Conservation (phyloP, 35 echinoderm and acorn worm species). For the Diadema setosum region DNA sequence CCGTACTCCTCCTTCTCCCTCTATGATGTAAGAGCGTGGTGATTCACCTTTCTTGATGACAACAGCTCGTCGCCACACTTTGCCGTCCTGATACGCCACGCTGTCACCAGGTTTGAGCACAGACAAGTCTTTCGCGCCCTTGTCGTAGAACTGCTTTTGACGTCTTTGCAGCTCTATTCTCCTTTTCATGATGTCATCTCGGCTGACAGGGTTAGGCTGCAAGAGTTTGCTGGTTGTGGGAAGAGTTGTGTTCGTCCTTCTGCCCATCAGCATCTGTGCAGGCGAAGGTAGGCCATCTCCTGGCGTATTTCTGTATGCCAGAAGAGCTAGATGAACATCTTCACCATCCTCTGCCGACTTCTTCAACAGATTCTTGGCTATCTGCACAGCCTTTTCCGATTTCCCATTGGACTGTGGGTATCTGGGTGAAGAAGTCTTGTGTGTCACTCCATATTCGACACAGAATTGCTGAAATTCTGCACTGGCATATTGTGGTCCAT, state of each 20-base stretch:
- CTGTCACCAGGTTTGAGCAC: not conserved
- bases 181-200: not conserved
- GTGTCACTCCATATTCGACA: conserved; percentile 15
- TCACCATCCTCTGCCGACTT: not conserved
- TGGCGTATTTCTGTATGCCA: conserved; percentile 58
- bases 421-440: conserved; percentile 21
- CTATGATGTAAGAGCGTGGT: not conserved
- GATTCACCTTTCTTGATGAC: not conserved
- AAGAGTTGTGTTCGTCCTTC: conserved; percentile 33
- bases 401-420: conserved; percentile 50
- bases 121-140: not conserved
- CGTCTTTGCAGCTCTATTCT: not conserved
- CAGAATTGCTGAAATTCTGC: conserved; percentile 28
- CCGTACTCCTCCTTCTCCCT: not conserved
- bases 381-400: not conserved
- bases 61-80: not conserved
- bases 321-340: conserved; percentile 32
- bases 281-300: not conserved
- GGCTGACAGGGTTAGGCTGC: not conserved
- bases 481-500: conserved; percentile 14
- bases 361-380: conserved; percentile 10
- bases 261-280: conserved; percentile 19
- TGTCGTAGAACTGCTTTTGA: not conserved
- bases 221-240: not conserved
- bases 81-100: not conserved